Base-by-base conservation (phyloP, 2,888 invertebrate genomes). In the Agrotis ipsilon region DNA sequence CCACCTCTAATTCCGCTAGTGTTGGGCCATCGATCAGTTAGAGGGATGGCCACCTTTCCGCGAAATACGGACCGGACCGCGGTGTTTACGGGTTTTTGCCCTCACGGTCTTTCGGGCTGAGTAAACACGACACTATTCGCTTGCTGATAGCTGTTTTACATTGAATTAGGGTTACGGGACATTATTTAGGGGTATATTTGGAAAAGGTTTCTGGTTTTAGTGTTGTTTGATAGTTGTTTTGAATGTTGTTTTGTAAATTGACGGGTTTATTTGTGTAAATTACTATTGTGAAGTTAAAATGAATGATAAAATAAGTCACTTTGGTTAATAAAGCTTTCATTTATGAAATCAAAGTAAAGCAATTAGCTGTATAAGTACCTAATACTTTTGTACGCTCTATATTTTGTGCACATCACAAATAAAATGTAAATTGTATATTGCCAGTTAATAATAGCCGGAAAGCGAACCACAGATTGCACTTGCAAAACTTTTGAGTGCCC, bases 1-100 rank as follows among this genome's bases (percentile, higher is more conserved):
- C 84, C 64, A 80, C 79, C 81, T 84, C 83, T 81, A 84, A 88
- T 89, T 87, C 86, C 71, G 62, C 80, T 85, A 82, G 87, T 87
- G 86, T 82, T 76, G 84, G 62, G 76, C 86, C 93, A 94, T 94
- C 91, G 89, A 94, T 94, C 94, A 94, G 89, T 75, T 84, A 91
- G 93, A 94, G 78, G 89, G 87, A 94, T 92, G 94, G 87, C 90
- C 87, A 90, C 94, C 93, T 91, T 92, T 91, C 88, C 81, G 84
- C 93, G 88, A 95, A 91, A 93, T 94, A 94, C 92, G 92, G 88
- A 81, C 86, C 81, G 72, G 87, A 87, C 81, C 84, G 75, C 71
- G 69, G 82, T 90, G 90, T 94, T 93, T 93, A 94, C 92, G 90
- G 86, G 86, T 86, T 89, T 87, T 89, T 88, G 85, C 87, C 80